Base-by-base conservation (phyloP, 2,113 vertebrate genomes). In the Leptosomus discolor region DNA sequence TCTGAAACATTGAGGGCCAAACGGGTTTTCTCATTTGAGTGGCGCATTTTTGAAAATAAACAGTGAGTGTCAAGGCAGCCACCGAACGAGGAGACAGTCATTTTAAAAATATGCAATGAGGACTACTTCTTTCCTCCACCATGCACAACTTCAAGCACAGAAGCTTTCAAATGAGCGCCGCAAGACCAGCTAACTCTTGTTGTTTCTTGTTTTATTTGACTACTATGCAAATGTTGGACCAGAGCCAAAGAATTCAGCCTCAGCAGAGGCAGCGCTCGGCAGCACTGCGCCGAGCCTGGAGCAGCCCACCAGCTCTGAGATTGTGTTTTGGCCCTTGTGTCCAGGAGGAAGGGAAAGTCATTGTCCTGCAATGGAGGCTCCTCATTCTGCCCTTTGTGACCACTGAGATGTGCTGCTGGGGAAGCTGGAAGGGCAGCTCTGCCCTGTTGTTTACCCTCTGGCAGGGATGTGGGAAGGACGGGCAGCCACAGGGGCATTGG, bases 131-230 rank as follows among this genome's bases (percentile, higher is more conserved):
- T 81, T 67, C 57, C 77, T 87, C 53, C 2, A 1, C 65, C 11
- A 24, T 41, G 37, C 74, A 80, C 84, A 88, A 43, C 54, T 68
- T 87, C 75, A 85, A 84, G 75, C 69, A 32, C 69, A 45, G 78
- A 60, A 94, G 51, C 45, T 94, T 83, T 97, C 79, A 92, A 94
- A 87, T 5, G 15, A 24, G 6, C 37, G 27, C 86, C 12, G 1
- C 8, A 43, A 70, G 74, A 87, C 37, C 80, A 95, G 87, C 53
- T 85, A 96, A 88, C 53, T 96, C 93, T 78, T 94, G 95, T 97
- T 93, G 91, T 90, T 96, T 94, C 93, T 96, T 97, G 94, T 96
- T 94, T 93, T 83, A 94, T 93, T 87, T 89, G 95, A 95, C 91
- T 96, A 83, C 94, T 97, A 82, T 96, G 94, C 39, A 51, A 95